Evolutionary conservation across 2,888 invertebrate genomes (phyloP).

Genomic region (Ligdia adustata): DNA sequence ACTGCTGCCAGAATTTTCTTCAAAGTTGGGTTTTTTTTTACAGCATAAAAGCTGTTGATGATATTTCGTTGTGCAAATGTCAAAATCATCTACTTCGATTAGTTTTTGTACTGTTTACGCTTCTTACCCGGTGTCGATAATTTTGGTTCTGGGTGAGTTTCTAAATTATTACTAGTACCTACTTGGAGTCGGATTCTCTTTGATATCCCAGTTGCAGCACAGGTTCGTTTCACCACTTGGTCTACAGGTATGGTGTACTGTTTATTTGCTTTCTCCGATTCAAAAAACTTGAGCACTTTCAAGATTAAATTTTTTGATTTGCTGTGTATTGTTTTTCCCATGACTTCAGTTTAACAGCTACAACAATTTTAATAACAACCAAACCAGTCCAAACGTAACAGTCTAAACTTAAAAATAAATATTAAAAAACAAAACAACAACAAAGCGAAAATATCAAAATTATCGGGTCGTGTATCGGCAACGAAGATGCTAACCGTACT

Average conservation of each 20-base stretch:
- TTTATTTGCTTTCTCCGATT: conserved; percentile 32
- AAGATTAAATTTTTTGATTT: no score
- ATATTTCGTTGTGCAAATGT: conserved; percentile 29
- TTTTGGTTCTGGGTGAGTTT: conserved; percentile 23
- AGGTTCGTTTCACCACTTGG: conserved; percentile 35
- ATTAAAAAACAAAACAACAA: no score
- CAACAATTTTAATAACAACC: no score
- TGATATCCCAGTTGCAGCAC: conserved; percentile 39
- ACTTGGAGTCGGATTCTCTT: no score
- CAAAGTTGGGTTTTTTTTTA: conserved; percentile 34
- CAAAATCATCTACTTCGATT: conserved; percentile 26
- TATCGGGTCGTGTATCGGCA: no score
- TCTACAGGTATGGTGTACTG: conserved; percentile 31
- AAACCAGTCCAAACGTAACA: no score
- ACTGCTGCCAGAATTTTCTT: conserved; percentile 29
- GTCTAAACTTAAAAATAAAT: no score
- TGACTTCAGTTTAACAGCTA: no score
- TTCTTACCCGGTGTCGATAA: conserved; percentile 34
- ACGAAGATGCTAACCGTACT: no score
- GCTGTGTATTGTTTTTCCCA: no score
- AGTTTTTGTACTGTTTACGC: conserved; percentile 25
- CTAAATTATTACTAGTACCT: conserved; percentile 15
- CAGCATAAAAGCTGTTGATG: conserved; percentile 31
- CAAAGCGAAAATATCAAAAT: no score
- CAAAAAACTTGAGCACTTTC: conserved; percentile 33